Base-by-base conservation (phyloP, 1,140 invertebrate genomes). In the Drepana arcuata region DNA sequence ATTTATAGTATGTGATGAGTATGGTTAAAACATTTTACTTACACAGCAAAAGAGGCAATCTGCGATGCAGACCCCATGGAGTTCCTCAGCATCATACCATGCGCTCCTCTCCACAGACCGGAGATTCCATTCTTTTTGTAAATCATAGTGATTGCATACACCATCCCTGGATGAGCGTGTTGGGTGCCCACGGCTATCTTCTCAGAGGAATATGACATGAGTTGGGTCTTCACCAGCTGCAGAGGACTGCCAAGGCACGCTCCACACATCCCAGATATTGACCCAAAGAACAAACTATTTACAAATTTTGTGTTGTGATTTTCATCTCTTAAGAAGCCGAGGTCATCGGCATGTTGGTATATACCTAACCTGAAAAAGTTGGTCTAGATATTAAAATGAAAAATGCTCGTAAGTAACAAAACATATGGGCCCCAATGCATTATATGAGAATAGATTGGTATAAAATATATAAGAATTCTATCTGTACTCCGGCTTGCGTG, bases 171-270 rank as follows among this genome's bases (percentile, higher is more conserved):
- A 62, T 96, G 93, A 0, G 85, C 70, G 64, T 97, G 95, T 58
- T 97, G 96, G 63, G 91, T 88, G 0, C 95, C 95, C 0, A 97
- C 95, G 3, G 95, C 95, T 52, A 96, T 95, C 30, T 86, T 83
- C 35, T 86, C 78, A 0, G 90, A 89, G 1, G 91, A 89, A 58
- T 92, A 90, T 0, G 94, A 90, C 83, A 97, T 96, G 3, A 97
- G 77, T 63, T 97, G 95, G 0, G 94, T 96, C 83, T 98, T 98
- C 3, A 97, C 85, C 78, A 97, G 69, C 63, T 94, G 95, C 10
- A 96, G 86, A 0, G 94, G 95, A 77, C 93, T 85, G 0, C 83
- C 83, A 18, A 75, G 68, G 9, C 78, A 51, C 0, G 66, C 83
- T 10, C 80, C 81, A 14, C 57, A 52, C 56, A 77, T 72, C 2